Evolutionary conservation across 1,140 invertebrate genomes (phyloP), one percentile per base, ranked within the genome.

Genomic region (Neuroterus valhalla): DNA sequence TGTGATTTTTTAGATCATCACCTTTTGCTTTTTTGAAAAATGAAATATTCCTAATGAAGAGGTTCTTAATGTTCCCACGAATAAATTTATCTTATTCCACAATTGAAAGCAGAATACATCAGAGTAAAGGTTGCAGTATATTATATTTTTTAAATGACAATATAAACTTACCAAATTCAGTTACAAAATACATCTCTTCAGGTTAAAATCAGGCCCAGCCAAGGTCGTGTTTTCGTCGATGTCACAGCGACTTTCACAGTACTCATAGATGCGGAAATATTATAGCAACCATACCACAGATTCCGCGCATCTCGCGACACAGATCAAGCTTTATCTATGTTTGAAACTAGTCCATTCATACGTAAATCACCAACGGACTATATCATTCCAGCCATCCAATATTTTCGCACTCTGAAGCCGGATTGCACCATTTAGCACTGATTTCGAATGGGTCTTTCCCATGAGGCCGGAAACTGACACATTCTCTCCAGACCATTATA

Each of bases 221-320:
- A 31, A 15, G 1, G 3, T 26, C 1, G 10, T 55, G 17, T 55
- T 55, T 14, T 23, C 21, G 11, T 15, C 26, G 52, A 10, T 52
- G 50, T 14, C 17, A 48, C 46, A 48, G 11, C 50, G 3, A 26
- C 31, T 17, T 31, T 38, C 23, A 23, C n/a, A 62, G 31, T 62
- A 62, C 55, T 62, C 21, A 62, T 62, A 31, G 55, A 38, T 23
- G 55, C 14, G 55, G 26, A 62, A 62, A 62, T 62, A 62, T 62
- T 62, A 38, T 31, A 23, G 55, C 26, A 62, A 62, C n/a, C 55
- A 23, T 26, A 62, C 12, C 23, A 15, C 55, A 62, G 14, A 12
- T 62, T 62, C 23, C 55, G 55, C 14, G 55, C 31, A 26, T 12
- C 31, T 23, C 26, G 31, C 26, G 26, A 62, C 55, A 62, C 55